Conservation (phyloP, 2,888 invertebrate genomes). For the Rambutsinella grinnellia region DNA sequence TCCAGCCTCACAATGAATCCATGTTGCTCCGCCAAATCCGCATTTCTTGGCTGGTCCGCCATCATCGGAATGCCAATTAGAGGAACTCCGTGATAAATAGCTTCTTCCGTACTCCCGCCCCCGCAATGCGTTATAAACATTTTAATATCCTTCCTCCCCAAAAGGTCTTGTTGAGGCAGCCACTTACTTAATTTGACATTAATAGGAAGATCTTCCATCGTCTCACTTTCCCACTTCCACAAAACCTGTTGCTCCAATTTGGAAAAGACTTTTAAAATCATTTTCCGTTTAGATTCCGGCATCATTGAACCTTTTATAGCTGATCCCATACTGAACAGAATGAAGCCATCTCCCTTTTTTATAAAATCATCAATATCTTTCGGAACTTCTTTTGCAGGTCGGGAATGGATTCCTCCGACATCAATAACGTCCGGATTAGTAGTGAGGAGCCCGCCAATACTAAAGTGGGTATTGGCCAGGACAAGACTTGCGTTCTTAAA, state of each 20-base stretch:
- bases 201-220: conserved; percentile 41
- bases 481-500: conserved; percentile 58
- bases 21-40: neutral
- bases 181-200: conserved; percentile 53
- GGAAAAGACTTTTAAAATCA: conserved; percentile 74
- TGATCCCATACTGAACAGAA: conserved; percentile 52
- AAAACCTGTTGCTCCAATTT: conserved; percentile 75
- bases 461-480: conserved; percentile 66
- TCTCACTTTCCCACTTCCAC: conserved; percentile 52
- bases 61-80: conserved; percentile 23
- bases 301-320: conserved; percentile 67
- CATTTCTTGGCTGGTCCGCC: conserved; percentile 25
- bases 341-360: conserved; percentile 49
- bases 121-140: conserved; percentile 82
- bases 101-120: conserved; percentile 79
- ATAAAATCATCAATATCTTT: conserved; percentile 50
- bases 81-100: conserved; percentile 76
- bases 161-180: conserved; percentile 44
- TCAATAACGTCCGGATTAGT: conserved; percentile 66
- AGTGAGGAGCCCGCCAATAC: conserved; percentile 62
- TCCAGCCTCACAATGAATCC: conserved; percentile 31
- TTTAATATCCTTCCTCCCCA: conserved; percentile 30
- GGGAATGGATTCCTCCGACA: conserved; percentile 67
- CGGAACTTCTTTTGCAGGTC: conserved; percentile 58
- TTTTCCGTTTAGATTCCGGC: conserved; percentile 71